Conservation (phyloP, 2,888 invertebrate genomes). For the Pollenia griseotomentosa region DNA sequence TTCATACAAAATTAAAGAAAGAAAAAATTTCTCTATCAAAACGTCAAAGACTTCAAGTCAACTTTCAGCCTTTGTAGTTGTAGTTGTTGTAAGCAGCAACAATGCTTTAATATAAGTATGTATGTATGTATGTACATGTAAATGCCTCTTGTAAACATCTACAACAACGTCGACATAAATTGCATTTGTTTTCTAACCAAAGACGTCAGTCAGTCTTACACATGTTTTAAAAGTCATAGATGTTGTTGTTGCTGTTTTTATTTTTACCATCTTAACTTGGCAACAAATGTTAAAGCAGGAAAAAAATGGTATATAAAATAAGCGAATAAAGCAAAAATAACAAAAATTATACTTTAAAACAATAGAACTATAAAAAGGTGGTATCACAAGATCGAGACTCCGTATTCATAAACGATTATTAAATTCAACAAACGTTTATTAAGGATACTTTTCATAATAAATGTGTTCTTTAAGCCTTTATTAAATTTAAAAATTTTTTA, state of each 20-base stretch:
- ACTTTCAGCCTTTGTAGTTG: slow-evolving; percentile 16
- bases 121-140: neutral
- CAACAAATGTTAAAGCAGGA: slow-evolving; percentile 24
- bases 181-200: slow-evolving; percentile 41
- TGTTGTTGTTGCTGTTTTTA: neutral
- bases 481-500: no score
- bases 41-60: slow-evolving; percentile 59
- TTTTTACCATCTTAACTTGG: slow-evolving; percentile 36
- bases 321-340: slow-evolving; percentile 12
- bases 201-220: slow-evolving; percentile 52
- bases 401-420: no score
- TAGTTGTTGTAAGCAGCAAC: slow-evolving; percentile 3
- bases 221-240: neutral
- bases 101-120: neutral
- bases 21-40: slow-evolving; percentile 38
- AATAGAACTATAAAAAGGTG: slow-evolving; percentile 4
- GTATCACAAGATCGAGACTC: neutral
- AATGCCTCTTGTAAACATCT: slow-evolving; percentile 1
- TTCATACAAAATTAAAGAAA: slow-evolving; percentile 1
- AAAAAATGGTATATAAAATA: neutral
- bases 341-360: neutral
- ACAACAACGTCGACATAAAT: slow-evolving; percentile 40
- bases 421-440: no score
- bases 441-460: no score
- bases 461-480: no score